A percentile compares a stretch with the other conserved stretches of the same genome.
phyloP scores from a whole-genome alignment of 2,113 vertebrate genomes.

The Mixornis gularis region DNA sequence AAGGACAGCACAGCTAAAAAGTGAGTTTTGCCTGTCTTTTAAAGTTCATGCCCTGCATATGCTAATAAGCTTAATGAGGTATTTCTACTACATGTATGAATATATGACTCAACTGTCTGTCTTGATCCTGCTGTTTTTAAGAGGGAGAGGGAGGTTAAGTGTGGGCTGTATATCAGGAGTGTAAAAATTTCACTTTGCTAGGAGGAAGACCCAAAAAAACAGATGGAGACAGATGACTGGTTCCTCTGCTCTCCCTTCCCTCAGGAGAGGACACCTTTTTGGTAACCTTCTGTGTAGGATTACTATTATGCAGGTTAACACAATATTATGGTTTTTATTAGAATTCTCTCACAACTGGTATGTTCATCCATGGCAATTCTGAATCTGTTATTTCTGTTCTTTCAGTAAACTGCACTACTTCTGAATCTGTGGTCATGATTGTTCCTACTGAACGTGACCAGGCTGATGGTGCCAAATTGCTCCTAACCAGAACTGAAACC shows the following conservation, averaged over 20 bases:
- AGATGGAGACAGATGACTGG: background rate
- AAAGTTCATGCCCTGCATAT: background rate
- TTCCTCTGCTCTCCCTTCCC: background rate
- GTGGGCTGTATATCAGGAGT: background rate
- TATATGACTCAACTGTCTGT: background rate
- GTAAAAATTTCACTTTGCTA: background rate
- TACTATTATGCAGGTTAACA: background rate
- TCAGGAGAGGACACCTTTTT: background rate
- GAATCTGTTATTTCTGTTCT: background rate
- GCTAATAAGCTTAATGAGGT: background rate
- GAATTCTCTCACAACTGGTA: background rate
- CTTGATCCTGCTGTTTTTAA: background rate
- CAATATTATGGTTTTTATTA: background rate
- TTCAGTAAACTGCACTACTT: background rate
- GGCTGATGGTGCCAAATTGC: background rate
- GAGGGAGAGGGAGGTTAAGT: background rate
- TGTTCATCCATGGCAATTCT: background rate
- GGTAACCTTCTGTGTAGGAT: background rate
- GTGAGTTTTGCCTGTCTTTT: background rate
- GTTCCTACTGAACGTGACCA: accelerated
- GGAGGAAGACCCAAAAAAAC: background rate
- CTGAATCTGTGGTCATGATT: background rate
- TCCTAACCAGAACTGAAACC: background rate
- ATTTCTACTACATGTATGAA: background rate
- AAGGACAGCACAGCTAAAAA: background rate